Base-by-base conservation (phyloP, 2,888 invertebrate genomes). In the Scrobipalpa atriplicella region DNA sequence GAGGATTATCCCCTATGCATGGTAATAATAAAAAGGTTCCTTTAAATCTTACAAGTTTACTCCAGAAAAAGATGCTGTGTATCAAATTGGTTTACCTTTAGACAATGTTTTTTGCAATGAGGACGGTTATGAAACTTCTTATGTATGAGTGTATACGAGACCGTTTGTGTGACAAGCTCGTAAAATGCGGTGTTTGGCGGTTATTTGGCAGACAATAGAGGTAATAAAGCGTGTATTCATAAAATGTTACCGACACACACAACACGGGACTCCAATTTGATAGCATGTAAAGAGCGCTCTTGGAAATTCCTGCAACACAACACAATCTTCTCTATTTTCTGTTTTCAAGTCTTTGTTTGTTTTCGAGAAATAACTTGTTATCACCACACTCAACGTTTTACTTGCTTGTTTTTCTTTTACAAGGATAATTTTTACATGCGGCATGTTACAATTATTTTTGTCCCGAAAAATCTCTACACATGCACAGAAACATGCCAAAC, bases 171-270 rank as follows among this genome's bases (percentile, higher is more conserved):
- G 61, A 19, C 3, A n/a, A 11, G 18, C 39, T 47, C 62, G 47
- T 62, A 62, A 62, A 62, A 47, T 1, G 41, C 47, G 58, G 38
- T 58, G 62, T 62, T 62, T 62, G n/a, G 62, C n/a, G 62, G 47
- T 43, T 62, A 62, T 62, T 62, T 62, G 29, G 47, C 62, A 62
- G 62, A 63, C 63, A 63, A 63, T 19, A 63, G 36, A 63, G 63
- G 63, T 63, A 63, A 63, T 63, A 63, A 63, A 63, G 63, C 52
- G 36, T 38, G 52, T 63, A 63, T 63, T 63, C 63, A 52, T 63
- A 63, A 63, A 63, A 63, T 16, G 51, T 52, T 38, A 62, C 43
- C 29, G 36, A 52, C 19, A 41, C 39, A 60, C 18, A 52, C 63
- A 38, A 13, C 13, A 47, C 38, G 43, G 18, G 9, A 13, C 36